These are phyloP conservation scores for Urechis unicinctus DNA, from an alignment of 2,888 invertebrate genomes.

Conservation along the genomic window DNA sequence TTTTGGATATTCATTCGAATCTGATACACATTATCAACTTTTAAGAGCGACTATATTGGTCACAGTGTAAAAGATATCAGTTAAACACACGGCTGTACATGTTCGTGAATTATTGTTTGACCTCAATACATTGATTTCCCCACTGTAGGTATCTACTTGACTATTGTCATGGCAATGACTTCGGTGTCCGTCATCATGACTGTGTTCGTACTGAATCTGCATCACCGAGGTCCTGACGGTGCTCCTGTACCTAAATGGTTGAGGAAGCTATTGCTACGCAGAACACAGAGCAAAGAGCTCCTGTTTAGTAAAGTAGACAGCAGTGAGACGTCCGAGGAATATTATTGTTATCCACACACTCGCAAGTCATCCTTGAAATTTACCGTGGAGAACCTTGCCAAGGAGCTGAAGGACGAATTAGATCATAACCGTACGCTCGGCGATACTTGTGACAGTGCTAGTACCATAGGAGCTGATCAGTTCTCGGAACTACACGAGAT, in stretches of 20 bases:
- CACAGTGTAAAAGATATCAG: no score
- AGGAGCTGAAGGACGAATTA: constrained; percentile 43
- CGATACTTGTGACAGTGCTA: background rate
- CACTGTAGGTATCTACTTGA: constrained; percentile 58
- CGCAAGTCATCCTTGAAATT: constrained; percentile 14
- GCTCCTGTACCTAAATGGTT: constrained; percentile 54
- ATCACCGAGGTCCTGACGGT: constrained; percentile 55
- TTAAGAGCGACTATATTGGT: no score
- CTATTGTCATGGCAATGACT: constrained; percentile 58
- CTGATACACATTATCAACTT: no score
- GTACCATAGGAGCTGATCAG: no score
- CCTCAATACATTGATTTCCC: no score
- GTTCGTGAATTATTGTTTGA: no score
- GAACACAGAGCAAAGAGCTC: background rate
- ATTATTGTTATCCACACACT: no score
- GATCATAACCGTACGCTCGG: constrained; percentile 14
- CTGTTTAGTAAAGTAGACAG: background rate
- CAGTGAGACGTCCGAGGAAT: constrained; percentile 11
- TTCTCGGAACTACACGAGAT: background rate
- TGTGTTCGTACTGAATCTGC: constrained; percentile 57
- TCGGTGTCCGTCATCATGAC: constrained; percentile 57
- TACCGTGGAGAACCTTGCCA: constrained; percentile 47
- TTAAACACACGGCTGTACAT: no score
- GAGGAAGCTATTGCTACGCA: constrained; percentile 17
- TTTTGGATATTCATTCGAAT: background rate